Evolutionary conservation across 1,140 invertebrate species (phyloP), one percentile per base, ranked within the genome.

Genomic region (Sycophila sp.): DNA sequence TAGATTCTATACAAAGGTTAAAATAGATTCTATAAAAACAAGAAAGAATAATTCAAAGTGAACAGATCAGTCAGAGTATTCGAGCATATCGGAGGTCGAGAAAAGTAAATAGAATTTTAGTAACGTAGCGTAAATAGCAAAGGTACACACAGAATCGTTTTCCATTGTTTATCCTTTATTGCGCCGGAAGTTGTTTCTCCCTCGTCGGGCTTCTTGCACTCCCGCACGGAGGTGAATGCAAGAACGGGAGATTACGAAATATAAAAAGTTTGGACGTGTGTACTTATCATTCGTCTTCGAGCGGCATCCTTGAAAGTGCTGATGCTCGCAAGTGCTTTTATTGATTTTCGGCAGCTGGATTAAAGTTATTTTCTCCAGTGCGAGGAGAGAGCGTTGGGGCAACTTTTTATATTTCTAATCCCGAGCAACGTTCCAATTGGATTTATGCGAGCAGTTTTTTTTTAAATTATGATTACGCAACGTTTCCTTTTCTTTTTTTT

Each of bases 281-380:
- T n/a, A n/a, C n/a, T 26, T 10, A 32, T 42, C 36, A 40, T 40
- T 40, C 38, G 11, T 55, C 56, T 26, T 59, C 24, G 2, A 11
- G 5, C 15, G 19, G n/a, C 36, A 59, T 59, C 30, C 24, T 59
- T 17, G 56, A 42, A 59, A 59, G 36, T 59, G 38, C 24, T 40
- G 22, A 22, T 59, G 19, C 56, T 59, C 1, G 51, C 26, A 28
- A n/a, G 7, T 15, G 28, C 30, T 26, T 34, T 3, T 55, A 55
- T 55, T 30, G n/a, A 55, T 55, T 34, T n/a, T 32, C 13, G 26
- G 28, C 26, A 30, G 28, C 28, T 55, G 19, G 3, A 24, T 8
- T 32, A 15, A 55, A 34, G 4, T n/a, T 55, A 5, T n/a, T 32
- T 32, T n/a, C 8, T 5, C 28, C 51, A 34, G 34, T 34, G 28